These are phyloP conservation scores for Galbula dea DNA, from an alignment of 2,113 vertebrate species.

Conservation along the genomic window DNA sequence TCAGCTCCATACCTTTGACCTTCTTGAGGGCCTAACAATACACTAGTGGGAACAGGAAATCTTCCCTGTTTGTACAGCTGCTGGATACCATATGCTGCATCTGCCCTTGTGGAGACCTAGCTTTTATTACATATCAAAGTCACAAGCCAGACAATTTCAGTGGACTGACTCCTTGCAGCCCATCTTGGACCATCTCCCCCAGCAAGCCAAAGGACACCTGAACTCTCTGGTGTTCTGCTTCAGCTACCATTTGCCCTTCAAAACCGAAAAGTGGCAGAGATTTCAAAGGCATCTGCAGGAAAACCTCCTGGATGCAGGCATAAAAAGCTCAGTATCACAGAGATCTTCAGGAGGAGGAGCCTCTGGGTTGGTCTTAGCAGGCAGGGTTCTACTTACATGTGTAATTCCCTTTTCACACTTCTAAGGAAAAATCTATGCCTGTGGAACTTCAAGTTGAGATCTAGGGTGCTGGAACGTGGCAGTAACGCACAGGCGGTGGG, in stretches of 20 bases:
- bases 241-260: background rate
- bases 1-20: background rate
- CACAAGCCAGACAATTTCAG: background rate
- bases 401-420: background rate
- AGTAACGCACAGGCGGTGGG: background rate
- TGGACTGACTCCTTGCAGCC: background rate
- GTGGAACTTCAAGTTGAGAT: background rate
- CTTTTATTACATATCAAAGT: background rate
- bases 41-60: background rate
- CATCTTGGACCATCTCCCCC: background rate
- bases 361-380: background rate
- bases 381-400: background rate
- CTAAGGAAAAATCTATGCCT: background rate
- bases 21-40: background rate
- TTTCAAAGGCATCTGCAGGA: background rate
- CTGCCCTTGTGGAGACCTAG: background rate
- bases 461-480: background rate
- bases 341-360: background rate
- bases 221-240: background rate
- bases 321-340: background rate
- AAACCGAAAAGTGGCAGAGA: background rate
- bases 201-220: background rate
- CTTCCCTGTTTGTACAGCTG: background rate
- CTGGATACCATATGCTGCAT: background rate
- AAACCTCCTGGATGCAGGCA: background rate